Evolutionary conservation across 2,113 vertebrate genomes (phyloP).

Genomic region (Cariama cristata): DNA sequence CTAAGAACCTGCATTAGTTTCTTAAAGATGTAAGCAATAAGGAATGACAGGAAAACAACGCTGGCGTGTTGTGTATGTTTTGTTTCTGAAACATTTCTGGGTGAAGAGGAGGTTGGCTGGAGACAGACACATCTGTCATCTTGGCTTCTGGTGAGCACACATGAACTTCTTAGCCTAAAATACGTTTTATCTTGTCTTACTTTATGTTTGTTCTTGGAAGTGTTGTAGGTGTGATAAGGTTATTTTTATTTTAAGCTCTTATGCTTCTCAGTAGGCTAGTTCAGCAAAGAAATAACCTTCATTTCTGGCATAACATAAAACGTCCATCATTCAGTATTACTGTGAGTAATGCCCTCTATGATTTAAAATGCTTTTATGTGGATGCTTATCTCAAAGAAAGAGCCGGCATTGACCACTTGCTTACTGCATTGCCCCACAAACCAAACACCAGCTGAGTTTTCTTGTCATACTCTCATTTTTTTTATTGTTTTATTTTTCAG

Average conservation of each 20-base stretch:
- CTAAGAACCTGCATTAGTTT: neutral
- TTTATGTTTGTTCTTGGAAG: neutral
- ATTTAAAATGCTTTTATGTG: slow-evolving; percentile 8
- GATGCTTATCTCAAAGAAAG: neutral
- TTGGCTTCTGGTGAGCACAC: neutral
- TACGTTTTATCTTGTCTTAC: neutral
- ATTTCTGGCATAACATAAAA: neutral
- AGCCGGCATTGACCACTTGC: neutral
- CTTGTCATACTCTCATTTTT: neutral
- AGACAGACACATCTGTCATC: neutral
- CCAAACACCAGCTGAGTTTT: neutral
- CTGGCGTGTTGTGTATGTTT: neutral
- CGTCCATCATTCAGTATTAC: neutral
- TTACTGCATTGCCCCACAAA: neutral
- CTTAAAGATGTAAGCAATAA: neutral
- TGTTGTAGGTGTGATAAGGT: neutral
- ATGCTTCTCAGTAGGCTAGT: neutral
- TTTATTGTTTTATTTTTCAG: neutral
- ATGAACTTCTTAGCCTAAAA: neutral
- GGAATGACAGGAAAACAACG: neutral
- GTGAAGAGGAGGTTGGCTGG: neutral
- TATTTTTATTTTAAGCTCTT: neutral
- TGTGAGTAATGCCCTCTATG: neutral
- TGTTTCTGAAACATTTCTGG: neutral
- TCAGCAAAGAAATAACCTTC: neutral